These are phyloP conservation scores for Malacoctenus gilli DNA, from an alignment of 2,797 vertebrate species.

Conservation along the genomic window DNA sequence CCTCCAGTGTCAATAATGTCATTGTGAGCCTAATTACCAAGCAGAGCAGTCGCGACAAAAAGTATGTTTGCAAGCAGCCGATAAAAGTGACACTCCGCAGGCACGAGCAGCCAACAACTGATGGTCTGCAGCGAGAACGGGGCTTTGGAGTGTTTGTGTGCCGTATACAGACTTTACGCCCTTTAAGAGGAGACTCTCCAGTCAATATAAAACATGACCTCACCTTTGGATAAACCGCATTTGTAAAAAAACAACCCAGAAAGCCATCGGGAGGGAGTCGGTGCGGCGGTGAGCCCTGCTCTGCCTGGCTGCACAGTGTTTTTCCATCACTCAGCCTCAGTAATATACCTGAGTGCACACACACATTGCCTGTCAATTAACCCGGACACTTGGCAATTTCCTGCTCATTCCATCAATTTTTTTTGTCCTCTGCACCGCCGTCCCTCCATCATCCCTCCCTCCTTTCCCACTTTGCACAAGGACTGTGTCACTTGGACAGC, in stretches of 20 bases:
- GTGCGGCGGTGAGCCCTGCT: conserved; percentile 13
- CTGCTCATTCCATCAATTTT: conserved; percentile 27
- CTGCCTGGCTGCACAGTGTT: conserved; percentile 15
- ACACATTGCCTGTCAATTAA: conserved; percentile 58
- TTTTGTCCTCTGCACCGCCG: conserved; percentile 29
- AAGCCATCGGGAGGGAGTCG: conserved; percentile 28
- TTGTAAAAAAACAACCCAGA: too few relatives aligned
- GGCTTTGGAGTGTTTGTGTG: rapidly evolving
- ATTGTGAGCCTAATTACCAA: conserved; percentile 15
- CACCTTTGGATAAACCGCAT: conserved; percentile 5
- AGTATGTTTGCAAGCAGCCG: background rate
- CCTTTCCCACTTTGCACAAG: conserved; percentile 16
- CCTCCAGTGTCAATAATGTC: conserved; percentile 30
- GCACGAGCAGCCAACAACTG: background rate
- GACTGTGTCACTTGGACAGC: conserved; percentile 16
- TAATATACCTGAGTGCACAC: conserved; percentile 45
- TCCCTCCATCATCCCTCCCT: conserved; percentile 16
- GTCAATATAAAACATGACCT: conserved; percentile 7
- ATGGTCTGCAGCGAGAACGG: conserved; percentile 6
- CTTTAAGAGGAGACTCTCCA: background rate
- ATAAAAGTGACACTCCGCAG: conserved; percentile 2
- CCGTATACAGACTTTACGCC: background rate
- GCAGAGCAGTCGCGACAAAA: background rate
- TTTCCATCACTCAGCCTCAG: conserved; percentile 25
- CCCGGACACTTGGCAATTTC: conserved; percentile 33